Conservation (phyloP, 2,888 invertebrate genomes). For the Octonoba sinensis region DNA sequence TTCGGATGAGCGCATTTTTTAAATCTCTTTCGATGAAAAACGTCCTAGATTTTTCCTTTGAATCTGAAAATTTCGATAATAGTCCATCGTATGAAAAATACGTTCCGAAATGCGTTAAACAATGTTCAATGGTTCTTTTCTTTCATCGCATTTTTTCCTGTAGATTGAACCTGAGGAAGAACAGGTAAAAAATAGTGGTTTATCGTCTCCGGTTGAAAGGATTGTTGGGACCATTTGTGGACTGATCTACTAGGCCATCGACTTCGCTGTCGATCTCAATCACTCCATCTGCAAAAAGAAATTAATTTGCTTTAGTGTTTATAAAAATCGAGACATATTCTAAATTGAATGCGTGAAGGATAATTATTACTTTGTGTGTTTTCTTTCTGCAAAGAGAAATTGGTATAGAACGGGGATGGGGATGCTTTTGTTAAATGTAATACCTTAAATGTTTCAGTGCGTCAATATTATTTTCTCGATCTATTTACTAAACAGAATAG, state of each 20-base stretch:
- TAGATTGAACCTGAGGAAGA: constrained; percentile 9
- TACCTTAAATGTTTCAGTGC: too few relatives aligned
- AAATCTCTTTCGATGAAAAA: too few relatives aligned
- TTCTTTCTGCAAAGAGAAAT: background rate
- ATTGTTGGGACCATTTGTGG: constrained; percentile 50
- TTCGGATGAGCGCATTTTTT: background rate
- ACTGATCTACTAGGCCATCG: constrained; percentile 44
- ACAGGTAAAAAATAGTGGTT: background rate
- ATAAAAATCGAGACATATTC: background rate
- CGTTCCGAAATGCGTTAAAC: too few relatives aligned
- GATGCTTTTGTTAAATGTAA: too few relatives aligned
- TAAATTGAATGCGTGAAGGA: background rate
- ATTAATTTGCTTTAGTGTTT: background rate
- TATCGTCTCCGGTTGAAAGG: constrained; percentile 58
- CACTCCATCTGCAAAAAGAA: constrained; percentile 40
- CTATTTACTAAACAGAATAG: too few relatives aligned
- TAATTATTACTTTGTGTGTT: background rate
- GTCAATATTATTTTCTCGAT: too few relatives aligned
- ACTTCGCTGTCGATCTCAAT: constrained; percentile 53
- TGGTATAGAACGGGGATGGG: too few relatives aligned
- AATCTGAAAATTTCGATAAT: too few relatives aligned
- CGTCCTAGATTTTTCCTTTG: too few relatives aligned
- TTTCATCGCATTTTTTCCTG: background rate
- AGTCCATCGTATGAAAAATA: too few relatives aligned
- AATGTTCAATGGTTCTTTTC: too few relatives aligned